Conservation (phyloP, 2,113 vertebrate genomes). For the Symphodus melops region DNA sequence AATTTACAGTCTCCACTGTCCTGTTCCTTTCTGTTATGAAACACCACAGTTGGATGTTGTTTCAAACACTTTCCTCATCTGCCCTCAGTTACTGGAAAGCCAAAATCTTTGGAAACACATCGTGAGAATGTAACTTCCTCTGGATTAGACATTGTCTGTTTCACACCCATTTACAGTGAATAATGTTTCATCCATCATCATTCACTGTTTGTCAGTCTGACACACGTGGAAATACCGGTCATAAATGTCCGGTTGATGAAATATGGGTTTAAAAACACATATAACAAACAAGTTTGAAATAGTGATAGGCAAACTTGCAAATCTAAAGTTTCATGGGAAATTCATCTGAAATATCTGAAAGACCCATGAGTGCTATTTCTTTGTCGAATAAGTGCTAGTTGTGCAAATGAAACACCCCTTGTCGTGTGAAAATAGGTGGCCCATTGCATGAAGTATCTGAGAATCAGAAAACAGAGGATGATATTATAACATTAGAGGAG, state of each 20-base stretch:
- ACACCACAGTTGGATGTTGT: constrained; percentile 12
- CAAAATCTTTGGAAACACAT: constrained; percentile 23
- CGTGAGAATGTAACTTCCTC: constrained; percentile 19
- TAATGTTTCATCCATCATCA: constrained; percentile 14
- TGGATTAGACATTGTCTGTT: neutral
- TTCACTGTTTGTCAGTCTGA: neutral
- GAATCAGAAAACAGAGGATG: neutral
- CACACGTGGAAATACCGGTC: neutral
- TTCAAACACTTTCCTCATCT: constrained; percentile 18
- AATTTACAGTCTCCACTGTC: neutral
- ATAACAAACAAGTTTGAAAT: constrained; percentile 11
- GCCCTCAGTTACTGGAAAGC: neutral
- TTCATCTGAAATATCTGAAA: constrained; percentile 35
- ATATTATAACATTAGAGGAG: neutral
- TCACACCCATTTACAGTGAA: constrained; percentile 14
- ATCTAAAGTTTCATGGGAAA: neutral
- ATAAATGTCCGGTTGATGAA: constrained; percentile 26
- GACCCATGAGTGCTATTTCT: neutral
- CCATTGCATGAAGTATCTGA: constrained; percentile 1
- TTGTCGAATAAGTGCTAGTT: neutral
- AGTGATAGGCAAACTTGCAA: constrained; percentile 16
- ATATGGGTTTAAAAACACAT: constrained; percentile 8
- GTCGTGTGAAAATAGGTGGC: constrained; percentile 14
- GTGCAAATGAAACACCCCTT: constrained; percentile 48
- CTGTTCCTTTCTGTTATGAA: neutral